Evolutionary conservation across 2,888 invertebrate genomes (phyloP).

Genomic region (Alentia gelatinosa): DNA sequence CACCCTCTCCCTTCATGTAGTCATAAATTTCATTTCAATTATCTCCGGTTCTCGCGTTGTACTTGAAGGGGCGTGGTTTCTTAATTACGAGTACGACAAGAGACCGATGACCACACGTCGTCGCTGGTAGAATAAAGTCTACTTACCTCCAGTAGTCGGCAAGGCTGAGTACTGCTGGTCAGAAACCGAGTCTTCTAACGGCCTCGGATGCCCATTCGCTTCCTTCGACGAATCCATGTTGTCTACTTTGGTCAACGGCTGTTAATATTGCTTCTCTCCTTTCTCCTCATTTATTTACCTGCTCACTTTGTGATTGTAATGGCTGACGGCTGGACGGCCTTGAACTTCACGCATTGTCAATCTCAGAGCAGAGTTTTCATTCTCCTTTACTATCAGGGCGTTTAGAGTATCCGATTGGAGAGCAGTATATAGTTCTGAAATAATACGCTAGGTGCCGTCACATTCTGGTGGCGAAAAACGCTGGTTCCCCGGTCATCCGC

Average conservation of each 20-base stretch:
- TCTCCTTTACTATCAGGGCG: too few relatives aligned
- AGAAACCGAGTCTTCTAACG: neutral
- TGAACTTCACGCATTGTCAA: too few relatives aligned
- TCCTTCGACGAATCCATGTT: constrained; percentile 8
- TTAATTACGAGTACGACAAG: neutral
- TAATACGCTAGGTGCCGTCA: too few relatives aligned
- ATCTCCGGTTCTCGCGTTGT: neutral
- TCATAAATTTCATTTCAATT: neutral
- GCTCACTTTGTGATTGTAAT: too few relatives aligned
- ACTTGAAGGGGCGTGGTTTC: neutral
- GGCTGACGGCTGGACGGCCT: too few relatives aligned
- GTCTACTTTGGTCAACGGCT: neutral
- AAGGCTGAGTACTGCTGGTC: constrained; percentile 35
- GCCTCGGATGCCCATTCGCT: constrained; percentile 18
- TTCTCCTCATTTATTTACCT: too few relatives aligned
- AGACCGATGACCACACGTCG: neutral
- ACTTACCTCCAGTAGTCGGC: neutral
- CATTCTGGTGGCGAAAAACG: too few relatives aligned
- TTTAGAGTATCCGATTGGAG: too few relatives aligned
- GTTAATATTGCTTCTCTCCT: too few relatives aligned
- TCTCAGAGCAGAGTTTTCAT: too few relatives aligned
- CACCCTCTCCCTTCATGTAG: neutral
- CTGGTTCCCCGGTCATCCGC: too few relatives aligned
- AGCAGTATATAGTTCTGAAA: too few relatives aligned
- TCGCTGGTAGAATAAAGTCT: neutral